A percentile compares a stretch with the other conserved stretches of the same genome.
phyloP scores from a whole-genome alignment of 2,113 vertebrate genomes.

The Tonatia bakeri region DNA sequence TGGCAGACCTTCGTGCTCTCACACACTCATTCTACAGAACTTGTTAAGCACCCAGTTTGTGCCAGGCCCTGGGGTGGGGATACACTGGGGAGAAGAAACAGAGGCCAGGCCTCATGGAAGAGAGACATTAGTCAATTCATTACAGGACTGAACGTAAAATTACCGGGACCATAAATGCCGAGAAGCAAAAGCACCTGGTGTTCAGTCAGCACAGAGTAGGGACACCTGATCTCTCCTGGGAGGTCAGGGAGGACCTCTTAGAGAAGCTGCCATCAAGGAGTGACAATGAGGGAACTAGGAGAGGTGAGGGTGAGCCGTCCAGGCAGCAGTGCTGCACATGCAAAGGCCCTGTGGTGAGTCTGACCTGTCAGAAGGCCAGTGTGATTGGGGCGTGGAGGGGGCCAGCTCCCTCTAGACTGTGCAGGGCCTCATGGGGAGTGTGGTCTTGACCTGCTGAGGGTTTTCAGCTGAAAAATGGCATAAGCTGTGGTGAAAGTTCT shows the following conservation, averaged over 20 bases:
- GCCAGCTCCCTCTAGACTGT: not conserved
- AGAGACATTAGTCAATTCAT: not conserved
- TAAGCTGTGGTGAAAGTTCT: conserved; percentile 9
- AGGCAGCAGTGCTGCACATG: rapidly evolving
- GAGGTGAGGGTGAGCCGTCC: rapidly evolving
- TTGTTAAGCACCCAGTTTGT: not conserved
- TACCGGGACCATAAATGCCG: not conserved
- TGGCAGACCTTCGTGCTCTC: not conserved
- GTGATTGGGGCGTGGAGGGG: not conserved
- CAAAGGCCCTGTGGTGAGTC: not conserved
- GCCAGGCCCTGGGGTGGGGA: not conserved
- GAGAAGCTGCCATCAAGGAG: not conserved
- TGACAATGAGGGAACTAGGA: not conserved
- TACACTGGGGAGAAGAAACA: not conserved
- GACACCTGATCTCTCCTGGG: not conserved
- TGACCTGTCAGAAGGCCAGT: rapidly evolving
- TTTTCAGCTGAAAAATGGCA: not conserved
- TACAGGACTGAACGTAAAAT: not conserved
- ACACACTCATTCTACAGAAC: not conserved
- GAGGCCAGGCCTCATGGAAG: not conserved
- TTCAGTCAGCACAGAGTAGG: not conserved
- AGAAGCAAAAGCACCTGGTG: not conserved
- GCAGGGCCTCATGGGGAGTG: not conserved
- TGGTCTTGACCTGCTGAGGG: not conserved
- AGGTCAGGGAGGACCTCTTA: not conserved